These are phyloP conservation scores for Oryctes rhinoceros DNA, from an alignment of 1,140 invertebrate genomes.

Conservation along the genomic window DNA sequence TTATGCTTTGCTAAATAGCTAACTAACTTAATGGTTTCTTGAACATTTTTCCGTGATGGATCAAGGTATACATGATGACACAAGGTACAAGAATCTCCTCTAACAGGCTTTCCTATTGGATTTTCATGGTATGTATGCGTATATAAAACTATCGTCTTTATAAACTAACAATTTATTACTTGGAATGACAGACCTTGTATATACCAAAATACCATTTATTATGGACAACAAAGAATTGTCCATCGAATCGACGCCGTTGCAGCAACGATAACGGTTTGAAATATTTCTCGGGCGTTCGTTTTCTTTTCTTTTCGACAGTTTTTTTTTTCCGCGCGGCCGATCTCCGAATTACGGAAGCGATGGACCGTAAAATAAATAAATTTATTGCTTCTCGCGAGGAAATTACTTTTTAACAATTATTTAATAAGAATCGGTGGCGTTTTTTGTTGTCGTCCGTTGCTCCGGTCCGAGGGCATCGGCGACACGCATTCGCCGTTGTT, in stretches of 20 bases:
- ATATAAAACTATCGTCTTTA: too few relatives aligned
- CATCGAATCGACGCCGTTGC: not conserved
- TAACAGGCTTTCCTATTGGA: too few relatives aligned
- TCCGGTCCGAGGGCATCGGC: not conserved
- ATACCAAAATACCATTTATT: too few relatives aligned
- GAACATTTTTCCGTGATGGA: too few relatives aligned
- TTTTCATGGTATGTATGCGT: too few relatives aligned
- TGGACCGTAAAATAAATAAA: constrained; percentile 37
- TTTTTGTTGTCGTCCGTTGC: constrained; percentile 15
- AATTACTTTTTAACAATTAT: constrained; percentile 38
- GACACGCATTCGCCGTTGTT: not conserved
- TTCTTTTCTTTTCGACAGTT: not conserved
- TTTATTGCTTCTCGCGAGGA: constrained; percentile 33
- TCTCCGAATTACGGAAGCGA: constrained; percentile 31
- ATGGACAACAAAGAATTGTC: constrained; percentile 17
- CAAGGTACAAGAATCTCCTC: too few relatives aligned
- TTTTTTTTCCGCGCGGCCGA: constrained; percentile 1
- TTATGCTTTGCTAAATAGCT: too few relatives aligned
- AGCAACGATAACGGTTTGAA: constrained; percentile 28
- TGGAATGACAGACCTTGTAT: too few relatives aligned
- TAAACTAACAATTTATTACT: too few relatives aligned
- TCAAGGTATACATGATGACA: too few relatives aligned
- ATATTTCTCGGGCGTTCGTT: not conserved
- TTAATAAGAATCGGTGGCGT: constrained; percentile 33
- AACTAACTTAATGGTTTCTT: too few relatives aligned